Evolutionary conservation across 2,888 invertebrate species (phyloP).

Genomic region (Mesorhabditis sp.): DNA sequence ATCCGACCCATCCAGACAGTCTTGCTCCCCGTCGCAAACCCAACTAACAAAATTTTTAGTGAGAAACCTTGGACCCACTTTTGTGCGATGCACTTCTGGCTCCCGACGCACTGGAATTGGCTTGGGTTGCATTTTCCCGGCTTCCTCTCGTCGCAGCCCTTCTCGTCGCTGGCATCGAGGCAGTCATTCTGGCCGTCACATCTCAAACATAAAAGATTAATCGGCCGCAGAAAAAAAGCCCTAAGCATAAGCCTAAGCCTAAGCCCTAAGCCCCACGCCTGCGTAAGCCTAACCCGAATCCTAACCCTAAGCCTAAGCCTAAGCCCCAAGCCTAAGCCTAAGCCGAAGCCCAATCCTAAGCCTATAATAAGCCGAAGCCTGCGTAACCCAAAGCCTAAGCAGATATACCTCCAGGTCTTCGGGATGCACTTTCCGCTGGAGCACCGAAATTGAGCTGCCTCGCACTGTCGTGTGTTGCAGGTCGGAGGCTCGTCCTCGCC

Average conservation of each 20-base stretch:
- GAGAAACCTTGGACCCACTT: not conserved
- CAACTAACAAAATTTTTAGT: conserved; percentile 10
- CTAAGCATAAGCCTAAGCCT: too few species aligned
- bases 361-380: too few species aligned
- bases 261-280: too few species aligned
- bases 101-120: conserved; percentile 19
- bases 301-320: too few species aligned
- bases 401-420: conserved; percentile 8
- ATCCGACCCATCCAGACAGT: conserved; percentile 68
- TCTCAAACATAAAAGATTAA: conserved; percentile 68
- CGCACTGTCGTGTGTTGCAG: conserved; percentile 20
- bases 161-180: conserved; percentile 68
- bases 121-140: conserved; percentile 9
- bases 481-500: conserved; percentile 54
- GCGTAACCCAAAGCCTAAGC: not conserved
- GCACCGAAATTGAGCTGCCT: conserved; percentile 67
- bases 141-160: conserved; percentile 11
- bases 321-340: too few species aligned
- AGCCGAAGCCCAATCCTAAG: too few species aligned
- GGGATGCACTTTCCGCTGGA: conserved; percentile 75
- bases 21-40: conserved; percentile 66
- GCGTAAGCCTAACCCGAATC: too few species aligned
- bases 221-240: too few species aligned
- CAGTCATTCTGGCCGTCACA: conserved; percentile 75
- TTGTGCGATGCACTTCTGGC: conserved; percentile 13